Percentiles rank a stretch among this genome's conserved stretches.
Conservation (phyloP, 2,113 vertebrate genomes). For the Bambusicola thoracicus region DNA sequence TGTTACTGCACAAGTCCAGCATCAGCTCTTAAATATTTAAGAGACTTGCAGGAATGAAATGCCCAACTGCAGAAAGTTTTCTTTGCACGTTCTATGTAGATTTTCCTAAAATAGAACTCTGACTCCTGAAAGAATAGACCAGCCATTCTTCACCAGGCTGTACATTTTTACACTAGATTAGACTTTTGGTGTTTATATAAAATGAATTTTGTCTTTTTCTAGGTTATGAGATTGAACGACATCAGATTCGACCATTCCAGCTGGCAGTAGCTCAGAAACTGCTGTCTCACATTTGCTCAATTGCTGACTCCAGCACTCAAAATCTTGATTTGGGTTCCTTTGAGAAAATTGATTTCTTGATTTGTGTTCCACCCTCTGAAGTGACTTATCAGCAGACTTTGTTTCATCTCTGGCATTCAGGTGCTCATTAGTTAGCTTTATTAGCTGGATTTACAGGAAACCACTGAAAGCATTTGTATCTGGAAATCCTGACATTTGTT, state of each 20-base stretch:
- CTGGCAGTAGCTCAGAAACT: conserved; percentile 95
- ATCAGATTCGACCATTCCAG: conserved; percentile 90
- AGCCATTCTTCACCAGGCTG: neutral
- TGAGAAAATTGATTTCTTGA: conserved; percentile 86
- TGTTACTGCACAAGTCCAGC: neutral
- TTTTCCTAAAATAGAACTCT: neutral
- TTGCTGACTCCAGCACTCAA: conserved; percentile 97
- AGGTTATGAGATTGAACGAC: conserved; percentile 80
- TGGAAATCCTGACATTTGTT: neutral
- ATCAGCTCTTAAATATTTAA: neutral
- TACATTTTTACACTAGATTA: neutral
- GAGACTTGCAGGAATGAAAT: neutral
- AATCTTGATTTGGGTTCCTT: conserved; percentile 94
- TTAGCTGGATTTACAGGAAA: neutral
- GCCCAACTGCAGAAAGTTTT: neutral
- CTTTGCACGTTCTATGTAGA: neutral
- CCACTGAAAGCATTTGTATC: neutral
- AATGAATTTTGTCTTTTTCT: conserved; percentile 48
- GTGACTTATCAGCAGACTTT: conserved; percentile 96
- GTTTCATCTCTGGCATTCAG: conserved; percentile 92
- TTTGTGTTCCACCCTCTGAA: conserved; percentile 94
- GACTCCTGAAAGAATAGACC: neutral
- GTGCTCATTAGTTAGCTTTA: conserved; percentile 70
- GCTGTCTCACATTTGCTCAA: conserved; percentile 95
- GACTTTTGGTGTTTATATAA: neutral